Evolutionary conservation across 1,140 invertebrate species (phyloP).

Genomic region (Sitophilus oryzae): DNA sequence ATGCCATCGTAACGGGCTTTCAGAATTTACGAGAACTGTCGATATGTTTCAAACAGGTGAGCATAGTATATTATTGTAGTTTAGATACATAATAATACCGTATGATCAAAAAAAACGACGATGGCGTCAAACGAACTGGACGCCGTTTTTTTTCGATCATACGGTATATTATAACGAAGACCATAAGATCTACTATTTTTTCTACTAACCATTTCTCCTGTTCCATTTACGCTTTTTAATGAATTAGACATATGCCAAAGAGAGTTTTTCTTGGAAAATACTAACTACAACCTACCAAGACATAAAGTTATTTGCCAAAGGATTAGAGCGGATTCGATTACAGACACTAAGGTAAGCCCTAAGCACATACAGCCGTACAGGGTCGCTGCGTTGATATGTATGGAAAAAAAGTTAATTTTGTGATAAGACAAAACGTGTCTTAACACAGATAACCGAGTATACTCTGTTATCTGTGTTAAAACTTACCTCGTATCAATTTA

Average conservation of each 20-base stretch:
- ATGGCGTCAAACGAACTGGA: no score
- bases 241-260: constrained; percentile 39
- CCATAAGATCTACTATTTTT: constrained; percentile 3
- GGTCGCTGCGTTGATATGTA: neutral
- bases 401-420: neutral
- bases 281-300: constrained; percentile 48
- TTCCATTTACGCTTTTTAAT: neutral
- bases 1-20: constrained; percentile 46
- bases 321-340: constrained; percentile 44
- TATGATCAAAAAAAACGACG: no score
- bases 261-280: constrained; percentile 45
- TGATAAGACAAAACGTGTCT: neutral
- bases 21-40: constrained; percentile 45
- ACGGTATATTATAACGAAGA: no score
- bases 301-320: constrained; percentile 45
- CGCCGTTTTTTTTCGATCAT: no score
- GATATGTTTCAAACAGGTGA: constrained; percentile 37
- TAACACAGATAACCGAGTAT: no score
- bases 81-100: constrained; percentile 4
- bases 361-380: neutral
- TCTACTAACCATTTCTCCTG: neutral
- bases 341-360: constrained; percentile 41
- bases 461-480: no score
- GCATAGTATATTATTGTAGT: neutral
- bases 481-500: no score